These are phyloP conservation scores for Caranx melampygus DNA, from an alignment of 2,113 vertebrate species.

Conservation along the genomic window DNA sequence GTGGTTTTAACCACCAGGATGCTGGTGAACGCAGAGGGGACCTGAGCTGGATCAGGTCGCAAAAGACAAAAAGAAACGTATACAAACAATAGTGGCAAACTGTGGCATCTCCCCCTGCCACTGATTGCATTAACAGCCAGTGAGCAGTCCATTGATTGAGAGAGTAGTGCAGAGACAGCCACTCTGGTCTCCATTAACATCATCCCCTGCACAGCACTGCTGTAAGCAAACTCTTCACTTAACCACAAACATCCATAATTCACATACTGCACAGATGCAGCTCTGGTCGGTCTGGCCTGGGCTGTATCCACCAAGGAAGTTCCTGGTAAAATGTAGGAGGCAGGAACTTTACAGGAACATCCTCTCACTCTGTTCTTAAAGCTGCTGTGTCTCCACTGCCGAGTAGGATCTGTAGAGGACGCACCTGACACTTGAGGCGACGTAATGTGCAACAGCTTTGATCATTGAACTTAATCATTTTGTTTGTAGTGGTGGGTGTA, in stretches of 20 bases:
- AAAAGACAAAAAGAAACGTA: neutral
- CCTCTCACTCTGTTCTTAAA: too few species aligned
- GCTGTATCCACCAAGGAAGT: too few species aligned
- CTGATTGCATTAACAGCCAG: conserved; percentile 61
- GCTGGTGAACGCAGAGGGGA: conserved; percentile 1
- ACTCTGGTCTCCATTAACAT: conserved; percentile 45
- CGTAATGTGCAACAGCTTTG: too few species aligned
- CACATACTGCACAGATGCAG: conserved; percentile 59
- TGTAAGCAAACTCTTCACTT: conserved; percentile 31
- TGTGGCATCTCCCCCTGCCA: neutral
- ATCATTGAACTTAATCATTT: too few species aligned
- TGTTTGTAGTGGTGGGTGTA: too few species aligned
- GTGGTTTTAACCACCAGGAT: conserved; percentile 18
- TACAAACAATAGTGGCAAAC: conserved; percentile 25
- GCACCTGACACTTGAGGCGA: too few species aligned
- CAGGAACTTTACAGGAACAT: too few species aligned
- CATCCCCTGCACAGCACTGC: conserved; percentile 27
- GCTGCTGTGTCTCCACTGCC: too few species aligned
- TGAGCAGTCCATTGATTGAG: conserved; percentile 42
- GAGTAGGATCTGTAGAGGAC: too few species aligned
- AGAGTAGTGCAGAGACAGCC: conserved; percentile 16
- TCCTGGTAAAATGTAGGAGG: too few species aligned
- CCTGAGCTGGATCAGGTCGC: conserved; percentile 41
- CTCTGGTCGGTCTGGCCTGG: too few species aligned
- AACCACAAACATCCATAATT: conserved; percentile 55